These are phyloP conservation scores for Carassius gibelio DNA, from an alignment of 2,113 vertebrate genomes.

Conservation along the genomic window DNA sequence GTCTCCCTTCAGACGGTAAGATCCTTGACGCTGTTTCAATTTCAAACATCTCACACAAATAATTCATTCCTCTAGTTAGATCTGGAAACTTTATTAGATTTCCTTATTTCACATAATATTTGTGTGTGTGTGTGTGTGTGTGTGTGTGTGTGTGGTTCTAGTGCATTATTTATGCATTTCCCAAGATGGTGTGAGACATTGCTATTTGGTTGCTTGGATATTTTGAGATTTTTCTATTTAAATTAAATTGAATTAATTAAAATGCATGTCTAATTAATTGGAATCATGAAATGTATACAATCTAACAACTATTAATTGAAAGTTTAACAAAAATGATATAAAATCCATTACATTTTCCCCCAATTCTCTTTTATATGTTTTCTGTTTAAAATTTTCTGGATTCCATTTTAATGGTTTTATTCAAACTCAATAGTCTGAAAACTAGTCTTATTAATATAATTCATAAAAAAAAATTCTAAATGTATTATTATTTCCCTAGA, in stretches of 20 bases:
- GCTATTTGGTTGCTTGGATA: not conserved
- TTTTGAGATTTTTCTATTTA: not conserved
- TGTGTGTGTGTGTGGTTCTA: not conserved
- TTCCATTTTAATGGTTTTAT: too few species aligned
- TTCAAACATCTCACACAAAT: not conserved
- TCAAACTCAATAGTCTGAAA: too few species aligned
- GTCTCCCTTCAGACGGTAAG: not conserved
- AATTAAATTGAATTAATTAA: not conserved
- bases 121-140: not conserved
- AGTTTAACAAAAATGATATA: not conserved
- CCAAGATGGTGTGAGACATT: not conserved
- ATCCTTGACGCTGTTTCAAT: not conserved
- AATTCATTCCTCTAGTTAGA: not conserved
- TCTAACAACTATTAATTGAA: not conserved
- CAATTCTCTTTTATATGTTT: too few species aligned
- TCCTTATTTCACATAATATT: not conserved
- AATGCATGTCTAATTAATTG: not conserved
- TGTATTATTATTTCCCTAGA: too few species aligned
- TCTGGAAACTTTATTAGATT: not conserved
- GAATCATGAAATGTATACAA: not conserved
- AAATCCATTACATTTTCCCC: too few species aligned
- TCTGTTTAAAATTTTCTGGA: too few species aligned
- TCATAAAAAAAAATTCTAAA: too few species aligned
- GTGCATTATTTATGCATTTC: not conserved
- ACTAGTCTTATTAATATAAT: too few species aligned